Evolutionary conservation across 1,140 invertebrate species (phyloP).

Genomic region (Drosophila simulans): DNA sequence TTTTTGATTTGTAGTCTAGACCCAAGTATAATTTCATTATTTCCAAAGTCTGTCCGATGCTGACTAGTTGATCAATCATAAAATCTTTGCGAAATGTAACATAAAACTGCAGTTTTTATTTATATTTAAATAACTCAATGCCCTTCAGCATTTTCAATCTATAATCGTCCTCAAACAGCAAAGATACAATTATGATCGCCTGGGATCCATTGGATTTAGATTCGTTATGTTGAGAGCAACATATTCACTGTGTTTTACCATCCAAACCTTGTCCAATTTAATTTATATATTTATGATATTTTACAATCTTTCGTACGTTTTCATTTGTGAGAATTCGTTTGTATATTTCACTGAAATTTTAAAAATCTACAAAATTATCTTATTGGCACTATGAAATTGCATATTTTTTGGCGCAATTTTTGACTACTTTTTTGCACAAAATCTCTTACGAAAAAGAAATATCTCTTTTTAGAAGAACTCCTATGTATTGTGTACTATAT

Average conservation of each 20-base stretch:
- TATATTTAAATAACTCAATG: neutral
- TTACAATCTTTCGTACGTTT: constrained; percentile 4
- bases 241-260: neutral
- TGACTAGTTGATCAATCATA: neutral
- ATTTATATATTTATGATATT: neutral
- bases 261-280: neutral
- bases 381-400: constrained; percentile 82
- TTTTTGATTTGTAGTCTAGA: constrained; percentile 36
- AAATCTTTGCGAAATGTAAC: neutral
- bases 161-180: neutral
- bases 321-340: constrained; percentile 11
- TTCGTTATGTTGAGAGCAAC: constrained; percentile 1
- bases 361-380: constrained; percentile 47
- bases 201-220: neutral
- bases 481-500: constrained; percentile 75
- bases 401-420: constrained; percentile 84
- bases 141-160: too few species aligned
- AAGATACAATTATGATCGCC: neutral
- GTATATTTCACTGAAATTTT: constrained; percentile 26
- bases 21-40: constrained; percentile 9
- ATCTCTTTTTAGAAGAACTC: constrained; percentile 70
- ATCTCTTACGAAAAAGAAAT: constrained; percentile 58
- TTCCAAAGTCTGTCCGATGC: neutral
- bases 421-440: constrained; percentile 81
- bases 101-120: neutral